Conservation (phyloP, 2,113 vertebrate genomes). For the Numenius arquata region DNA sequence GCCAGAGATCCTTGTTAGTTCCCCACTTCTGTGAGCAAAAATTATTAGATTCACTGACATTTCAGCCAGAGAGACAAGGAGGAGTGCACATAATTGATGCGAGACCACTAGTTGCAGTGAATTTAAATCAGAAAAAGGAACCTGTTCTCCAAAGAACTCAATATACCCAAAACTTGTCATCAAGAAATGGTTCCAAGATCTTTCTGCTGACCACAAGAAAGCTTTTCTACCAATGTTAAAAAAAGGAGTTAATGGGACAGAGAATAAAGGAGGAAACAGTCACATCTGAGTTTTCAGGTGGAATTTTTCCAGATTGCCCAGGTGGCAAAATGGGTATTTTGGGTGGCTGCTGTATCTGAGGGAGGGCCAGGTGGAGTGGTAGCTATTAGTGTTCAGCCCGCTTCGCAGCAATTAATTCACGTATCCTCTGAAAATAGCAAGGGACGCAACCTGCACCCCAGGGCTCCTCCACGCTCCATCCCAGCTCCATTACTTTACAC, state of each 20-base stretch:
- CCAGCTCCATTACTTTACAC: background rate
- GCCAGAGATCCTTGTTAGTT: conserved; percentile 23
- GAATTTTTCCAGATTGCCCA: background rate
- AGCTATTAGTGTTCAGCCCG: background rate
- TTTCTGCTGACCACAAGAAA: background rate
- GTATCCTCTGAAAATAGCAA: background rate
- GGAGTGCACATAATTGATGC: conserved; percentile 43
- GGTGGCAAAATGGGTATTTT: background rate
- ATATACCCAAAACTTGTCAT: background rate
- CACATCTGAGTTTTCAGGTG: background rate
- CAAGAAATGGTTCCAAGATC: background rate
- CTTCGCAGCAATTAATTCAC: background rate
- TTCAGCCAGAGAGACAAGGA: conserved; percentile 25
- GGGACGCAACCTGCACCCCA: background rate
- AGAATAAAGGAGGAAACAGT: background rate
- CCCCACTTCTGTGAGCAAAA: conserved; percentile 27
- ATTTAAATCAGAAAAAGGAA: conserved; percentile 16
- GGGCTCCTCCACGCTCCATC: background rate
- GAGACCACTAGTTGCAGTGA: conserved; percentile 12
- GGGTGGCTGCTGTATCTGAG: background rate
- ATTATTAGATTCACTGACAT: conserved; percentile 41
- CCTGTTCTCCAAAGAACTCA: background rate
- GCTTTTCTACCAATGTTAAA: background rate
- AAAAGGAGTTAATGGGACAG: background rate
- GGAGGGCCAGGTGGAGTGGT: background rate